Conservation (phyloP, 2,113 vertebrate genomes). For the Crotalus helleri region DNA sequence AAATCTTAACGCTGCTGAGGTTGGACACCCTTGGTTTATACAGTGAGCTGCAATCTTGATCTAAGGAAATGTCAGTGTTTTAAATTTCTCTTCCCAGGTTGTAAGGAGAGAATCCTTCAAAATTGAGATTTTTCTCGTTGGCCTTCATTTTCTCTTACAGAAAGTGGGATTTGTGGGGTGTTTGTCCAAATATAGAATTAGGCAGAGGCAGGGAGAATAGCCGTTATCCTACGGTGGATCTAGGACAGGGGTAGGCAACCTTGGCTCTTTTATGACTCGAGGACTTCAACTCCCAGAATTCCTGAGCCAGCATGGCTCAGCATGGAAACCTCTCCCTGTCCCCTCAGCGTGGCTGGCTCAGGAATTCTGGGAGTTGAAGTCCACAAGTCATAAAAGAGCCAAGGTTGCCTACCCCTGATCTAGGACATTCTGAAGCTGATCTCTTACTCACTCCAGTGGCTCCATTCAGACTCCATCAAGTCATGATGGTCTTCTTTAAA, state of each 20-base stretch:
- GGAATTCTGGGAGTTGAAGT: not conserved
- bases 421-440: not conserved
- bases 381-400: not conserved
- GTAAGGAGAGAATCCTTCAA: not conserved
- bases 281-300: no score
- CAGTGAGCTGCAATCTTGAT: not conserved
- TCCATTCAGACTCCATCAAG: not conserved
- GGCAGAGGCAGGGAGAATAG: not conserved
- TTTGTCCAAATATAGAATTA: not conserved
- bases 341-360: no score
- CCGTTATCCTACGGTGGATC: not conserved
- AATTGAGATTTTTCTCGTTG: not conserved
- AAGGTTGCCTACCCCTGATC: not conserved
- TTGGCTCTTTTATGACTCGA: not conserved
- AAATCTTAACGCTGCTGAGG: not conserved
- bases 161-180: not conserved
- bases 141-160: not conserved
- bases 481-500: not conserved
- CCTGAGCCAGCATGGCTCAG: no score
- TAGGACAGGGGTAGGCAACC: no score
- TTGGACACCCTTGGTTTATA: not conserved
- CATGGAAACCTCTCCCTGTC: no score
- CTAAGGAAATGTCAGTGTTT: not conserved
- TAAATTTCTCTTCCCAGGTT: not conserved
- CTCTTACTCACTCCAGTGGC: not conserved